A percentile compares a stretch with the other conserved stretches of the same genome.
These are phyloP conservation scores for Chrysotoxum bicinctum DNA, from an alignment of 2,888 invertebrate genomes.

Conservation along the genomic window DNA sequence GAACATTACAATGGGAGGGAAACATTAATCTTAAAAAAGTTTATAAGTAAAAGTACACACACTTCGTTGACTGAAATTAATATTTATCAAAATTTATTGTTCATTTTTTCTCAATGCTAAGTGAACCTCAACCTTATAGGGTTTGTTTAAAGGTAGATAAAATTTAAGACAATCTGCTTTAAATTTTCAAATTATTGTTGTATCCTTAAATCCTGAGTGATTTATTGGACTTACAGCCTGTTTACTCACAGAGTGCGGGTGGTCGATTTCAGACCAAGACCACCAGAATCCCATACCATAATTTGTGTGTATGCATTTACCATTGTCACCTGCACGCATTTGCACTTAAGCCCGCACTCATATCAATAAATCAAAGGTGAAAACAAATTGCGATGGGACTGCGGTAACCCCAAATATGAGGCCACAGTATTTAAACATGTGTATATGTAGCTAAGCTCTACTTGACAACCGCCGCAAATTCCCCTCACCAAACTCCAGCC, in stretches of 20 bases:
- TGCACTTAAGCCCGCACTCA: slow-evolving; percentile 61
- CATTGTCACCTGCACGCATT: slow-evolving; percentile 64
- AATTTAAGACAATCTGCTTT: neutral
- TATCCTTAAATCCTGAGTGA: slow-evolving; percentile 1
- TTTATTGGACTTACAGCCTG: neutral
- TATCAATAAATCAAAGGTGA: slow-evolving; percentile 70
- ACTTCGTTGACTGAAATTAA: too few species aligned
- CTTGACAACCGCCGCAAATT: neutral
- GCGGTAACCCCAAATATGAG: slow-evolving; percentile 49
- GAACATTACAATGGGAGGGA: too few species aligned
- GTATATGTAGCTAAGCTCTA: neutral
- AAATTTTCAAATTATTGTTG: neutral
- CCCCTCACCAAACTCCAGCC: neutral
- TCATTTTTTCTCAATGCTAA: too few species aligned
- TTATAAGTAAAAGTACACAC: too few species aligned
- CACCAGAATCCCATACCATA: slow-evolving; percentile 26
- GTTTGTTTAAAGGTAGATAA: too few species aligned
- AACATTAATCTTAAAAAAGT: too few species aligned
- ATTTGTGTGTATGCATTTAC: slow-evolving; percentile 33
- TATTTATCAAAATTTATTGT: too few species aligned
- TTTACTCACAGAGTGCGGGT: neutral
- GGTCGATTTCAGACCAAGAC: slow-evolving; percentile 30
- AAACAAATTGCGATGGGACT: slow-evolving; percentile 64
- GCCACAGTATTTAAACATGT: neutral
- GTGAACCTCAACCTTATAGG: too few species aligned